A percentile compares a stretch with the other conserved stretches of the same genome.
Conservation (phyloP, 2,113 vertebrate species). For the Hyperopisus bebe region DNA sequence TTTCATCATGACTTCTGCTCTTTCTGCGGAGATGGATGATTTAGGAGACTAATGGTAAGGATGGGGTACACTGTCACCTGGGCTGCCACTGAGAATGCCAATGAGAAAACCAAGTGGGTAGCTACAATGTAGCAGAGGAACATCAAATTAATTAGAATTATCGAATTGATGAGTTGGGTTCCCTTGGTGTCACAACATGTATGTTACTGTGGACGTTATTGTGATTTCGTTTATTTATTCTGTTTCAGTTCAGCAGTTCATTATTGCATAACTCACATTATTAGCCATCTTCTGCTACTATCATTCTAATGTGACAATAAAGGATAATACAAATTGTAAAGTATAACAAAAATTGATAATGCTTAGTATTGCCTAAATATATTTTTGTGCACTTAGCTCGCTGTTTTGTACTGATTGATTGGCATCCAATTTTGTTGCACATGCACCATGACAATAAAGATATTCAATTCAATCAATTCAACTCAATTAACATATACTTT, state of each 20-base stretch:
- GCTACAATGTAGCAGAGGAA: neutral
- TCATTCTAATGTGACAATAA: neutral
- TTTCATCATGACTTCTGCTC: neutral
- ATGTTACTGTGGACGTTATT: neutral
- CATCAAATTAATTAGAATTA: neutral
- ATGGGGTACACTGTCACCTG: neutral
- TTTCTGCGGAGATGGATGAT: slow-evolving; percentile 1
- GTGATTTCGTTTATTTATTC: neutral
- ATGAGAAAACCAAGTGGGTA: neutral
- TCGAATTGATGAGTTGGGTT: neutral
- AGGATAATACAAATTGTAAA: neutral
- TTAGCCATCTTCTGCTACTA: neutral
- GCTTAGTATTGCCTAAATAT: neutral
- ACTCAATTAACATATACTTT: neutral
- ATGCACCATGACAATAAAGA: too few species aligned
- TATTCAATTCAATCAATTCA: neutral
- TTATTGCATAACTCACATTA: neutral
- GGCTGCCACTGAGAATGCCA: neutral
- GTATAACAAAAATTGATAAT: neutral
- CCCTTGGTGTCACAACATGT: neutral
- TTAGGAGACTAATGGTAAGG: neutral
- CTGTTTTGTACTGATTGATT: too few species aligned
- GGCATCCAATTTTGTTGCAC: too few species aligned
- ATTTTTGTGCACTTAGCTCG: neutral
- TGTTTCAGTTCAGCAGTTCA: neutral